Conservation (phyloP, 2,113 vertebrate species). For the Grallaria varia region DNA sequence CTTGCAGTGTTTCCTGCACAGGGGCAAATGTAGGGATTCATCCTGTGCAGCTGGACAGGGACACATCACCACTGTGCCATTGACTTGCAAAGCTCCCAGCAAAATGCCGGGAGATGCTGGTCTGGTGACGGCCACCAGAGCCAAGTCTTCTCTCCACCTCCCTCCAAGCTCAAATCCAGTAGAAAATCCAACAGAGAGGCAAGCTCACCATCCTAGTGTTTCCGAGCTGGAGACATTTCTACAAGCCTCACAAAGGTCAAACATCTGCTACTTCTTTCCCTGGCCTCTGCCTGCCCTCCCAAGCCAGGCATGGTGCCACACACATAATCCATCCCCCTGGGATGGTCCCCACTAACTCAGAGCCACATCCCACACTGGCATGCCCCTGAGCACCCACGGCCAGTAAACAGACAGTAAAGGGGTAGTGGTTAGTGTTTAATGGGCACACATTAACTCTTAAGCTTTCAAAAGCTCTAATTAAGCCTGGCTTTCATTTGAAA, state of each 20-base stretch:
- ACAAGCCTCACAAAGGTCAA: not conserved
- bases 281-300: not conserved
- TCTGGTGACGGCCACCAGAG: not conserved
- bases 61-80: accelerated
- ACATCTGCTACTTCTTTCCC: not conserved
- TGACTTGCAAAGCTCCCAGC: accelerated
- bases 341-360: not conserved
- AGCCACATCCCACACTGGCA: accelerated
- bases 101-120: accelerated
- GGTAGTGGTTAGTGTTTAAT: not conserved
- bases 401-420: not conserved
- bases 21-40: not conserved
- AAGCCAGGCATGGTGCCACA: accelerated
- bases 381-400: not conserved
- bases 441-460: not conserved
- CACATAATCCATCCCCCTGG: not conserved
- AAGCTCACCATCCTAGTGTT: not conserved
- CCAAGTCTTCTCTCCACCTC: not conserved
- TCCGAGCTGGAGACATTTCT: not conserved
- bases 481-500: constrained; percentile 46
- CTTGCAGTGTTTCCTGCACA: not conserved
- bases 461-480: constrained; percentile 44
- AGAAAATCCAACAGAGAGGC: not conserved
- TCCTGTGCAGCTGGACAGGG: not conserved
- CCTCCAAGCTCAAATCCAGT: not conserved